phyloP scores from a whole-genome alignment of 2,888 invertebrate genomes.

The Thelaira solivaga region DNA sequence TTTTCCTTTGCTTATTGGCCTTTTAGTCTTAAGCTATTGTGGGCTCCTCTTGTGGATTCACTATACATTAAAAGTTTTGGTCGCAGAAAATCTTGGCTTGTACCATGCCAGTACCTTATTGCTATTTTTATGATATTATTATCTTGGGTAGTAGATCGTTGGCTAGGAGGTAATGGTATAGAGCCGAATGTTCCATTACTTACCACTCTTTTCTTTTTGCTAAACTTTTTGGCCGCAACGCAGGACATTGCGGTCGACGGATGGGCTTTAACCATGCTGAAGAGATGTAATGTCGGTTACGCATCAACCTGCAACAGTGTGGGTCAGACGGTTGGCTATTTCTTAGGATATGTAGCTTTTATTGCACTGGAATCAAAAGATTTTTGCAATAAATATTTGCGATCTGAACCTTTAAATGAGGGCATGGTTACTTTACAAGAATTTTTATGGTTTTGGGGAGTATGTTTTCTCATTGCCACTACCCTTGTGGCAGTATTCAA shows the following conservation, averaged over 20 bases:
- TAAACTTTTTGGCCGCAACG: constrained; percentile 98
- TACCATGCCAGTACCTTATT: constrained; percentile 94
- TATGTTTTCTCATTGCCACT: constrained; percentile 92
- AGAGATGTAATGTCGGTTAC: constrained; percentile 97
- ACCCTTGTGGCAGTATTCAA: constrained; percentile 94
- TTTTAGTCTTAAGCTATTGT: constrained; percentile 93
- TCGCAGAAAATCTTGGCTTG: constrained; percentile 95
- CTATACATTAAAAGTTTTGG: constrained; percentile 90
- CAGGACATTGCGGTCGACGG: constrained; percentile 99
- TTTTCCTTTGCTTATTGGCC: constrained; percentile 97
- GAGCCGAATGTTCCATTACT: constrained; percentile 86
- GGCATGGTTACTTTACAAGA: constrained; percentile 87
- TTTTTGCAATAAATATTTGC: constrained; percentile 95
- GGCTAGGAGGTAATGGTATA: constrained; percentile 82
- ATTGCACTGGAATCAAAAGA: constrained; percentile 96
- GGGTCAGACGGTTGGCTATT: constrained; percentile 98
- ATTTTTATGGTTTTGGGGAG: constrained; percentile 97
- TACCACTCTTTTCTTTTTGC: constrained; percentile 90
- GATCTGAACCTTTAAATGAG: constrained; percentile 82
- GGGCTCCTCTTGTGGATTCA: constrained; percentile 99
- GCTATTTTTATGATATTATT: constrained; percentile 93
- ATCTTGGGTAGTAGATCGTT: constrained; percentile 85
- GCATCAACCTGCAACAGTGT: constrained; percentile 99
- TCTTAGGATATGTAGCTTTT: constrained; percentile 97
- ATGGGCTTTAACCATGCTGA: constrained; percentile 99